Conservation (phyloP, 2,888 invertebrate genomes). For the Lasioglossum morio region DNA sequence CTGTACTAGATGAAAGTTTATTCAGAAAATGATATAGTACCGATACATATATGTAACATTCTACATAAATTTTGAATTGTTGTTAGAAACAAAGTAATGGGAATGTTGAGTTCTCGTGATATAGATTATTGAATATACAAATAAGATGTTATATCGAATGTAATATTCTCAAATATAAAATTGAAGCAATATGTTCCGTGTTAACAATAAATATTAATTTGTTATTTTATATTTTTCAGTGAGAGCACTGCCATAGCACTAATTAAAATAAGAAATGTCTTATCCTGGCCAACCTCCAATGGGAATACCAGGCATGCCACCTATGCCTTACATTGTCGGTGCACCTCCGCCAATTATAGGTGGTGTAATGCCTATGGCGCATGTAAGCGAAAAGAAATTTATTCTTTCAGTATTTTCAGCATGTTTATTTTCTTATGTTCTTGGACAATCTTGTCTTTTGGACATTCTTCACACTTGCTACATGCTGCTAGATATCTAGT, state of each 20-base stretch:
- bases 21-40: not conserved
- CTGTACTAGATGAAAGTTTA: not conserved
- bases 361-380: constrained; percentile 90
- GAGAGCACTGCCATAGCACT: constrained; percentile 41
- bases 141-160: not conserved
- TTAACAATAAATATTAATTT: not conserved
- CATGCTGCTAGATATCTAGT: constrained; percentile 18
- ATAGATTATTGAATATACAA: not conserved
- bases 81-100: not conserved
- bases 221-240: constrained; percentile 49
- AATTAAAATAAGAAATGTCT: constrained; percentile 88
- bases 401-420: constrained; percentile 32
- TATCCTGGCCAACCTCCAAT: constrained; percentile 95
- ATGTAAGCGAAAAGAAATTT: constrained; percentile 86
- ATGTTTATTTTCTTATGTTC: constrained; percentile 49
- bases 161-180: not conserved
- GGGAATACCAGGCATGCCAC: constrained; percentile 90
- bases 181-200: not conserved
- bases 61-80: not conserved
- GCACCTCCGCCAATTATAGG: constrained; percentile 89
- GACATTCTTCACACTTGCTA: constrained; percentile 21
- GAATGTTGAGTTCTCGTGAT: not conserved
- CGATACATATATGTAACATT: not conserved
- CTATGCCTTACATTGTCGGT: constrained; percentile 87
- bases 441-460: constrained; percentile 21